Percentiles rank a stretch among this genome's conserved stretches.
These are phyloP conservation scores for Nineta flava DNA, from an alignment of 2,888 invertebrate species.

Conservation along the genomic window DNA sequence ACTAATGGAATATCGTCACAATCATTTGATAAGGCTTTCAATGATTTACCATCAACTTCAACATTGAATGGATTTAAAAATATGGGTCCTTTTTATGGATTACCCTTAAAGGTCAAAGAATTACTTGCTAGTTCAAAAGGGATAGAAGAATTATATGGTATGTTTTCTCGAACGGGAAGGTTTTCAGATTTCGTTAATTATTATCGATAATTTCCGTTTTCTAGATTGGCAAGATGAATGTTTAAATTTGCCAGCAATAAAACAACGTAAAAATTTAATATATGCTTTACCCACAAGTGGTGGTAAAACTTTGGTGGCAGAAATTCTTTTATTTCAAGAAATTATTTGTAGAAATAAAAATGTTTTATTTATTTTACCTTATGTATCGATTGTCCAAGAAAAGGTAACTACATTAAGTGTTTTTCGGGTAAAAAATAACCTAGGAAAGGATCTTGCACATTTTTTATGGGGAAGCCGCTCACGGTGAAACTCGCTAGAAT, in stretches of 20 bases:
- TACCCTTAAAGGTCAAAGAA: conserved; percentile 52
- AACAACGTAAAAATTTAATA: conserved; percentile 61
- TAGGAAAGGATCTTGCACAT: not conserved
- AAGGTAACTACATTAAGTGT: conserved; percentile 42
- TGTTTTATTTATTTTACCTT: conserved; percentile 81
- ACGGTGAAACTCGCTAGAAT: no score
- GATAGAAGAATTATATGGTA: conserved; percentile 70
- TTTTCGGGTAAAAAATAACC: not conserved
- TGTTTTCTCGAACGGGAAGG: not conserved
- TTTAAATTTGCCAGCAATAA: conserved; percentile 57
- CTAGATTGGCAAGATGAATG: conserved; percentile 93
- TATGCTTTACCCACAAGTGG: conserved; percentile 93
- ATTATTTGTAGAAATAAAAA: conserved; percentile 65
- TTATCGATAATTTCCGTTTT: conserved; percentile 14
- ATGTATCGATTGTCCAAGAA: conserved; percentile 93
- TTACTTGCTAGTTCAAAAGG: conserved; percentile 61
- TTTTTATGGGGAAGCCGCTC: no score
- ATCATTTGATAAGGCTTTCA: no score
- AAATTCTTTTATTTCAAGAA: conserved; percentile 81
- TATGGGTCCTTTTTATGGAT: conserved; percentile 54
- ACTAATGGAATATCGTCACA: no score
- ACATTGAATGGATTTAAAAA: conserved; percentile 10
- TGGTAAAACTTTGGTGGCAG: conserved; percentile 93
- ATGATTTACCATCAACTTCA: no score
- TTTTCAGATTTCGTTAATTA: not conserved